These are phyloP conservation scores for Phoenicopterus ruber DNA, from an alignment of 2,113 vertebrate species.

Conservation along the genomic window DNA sequence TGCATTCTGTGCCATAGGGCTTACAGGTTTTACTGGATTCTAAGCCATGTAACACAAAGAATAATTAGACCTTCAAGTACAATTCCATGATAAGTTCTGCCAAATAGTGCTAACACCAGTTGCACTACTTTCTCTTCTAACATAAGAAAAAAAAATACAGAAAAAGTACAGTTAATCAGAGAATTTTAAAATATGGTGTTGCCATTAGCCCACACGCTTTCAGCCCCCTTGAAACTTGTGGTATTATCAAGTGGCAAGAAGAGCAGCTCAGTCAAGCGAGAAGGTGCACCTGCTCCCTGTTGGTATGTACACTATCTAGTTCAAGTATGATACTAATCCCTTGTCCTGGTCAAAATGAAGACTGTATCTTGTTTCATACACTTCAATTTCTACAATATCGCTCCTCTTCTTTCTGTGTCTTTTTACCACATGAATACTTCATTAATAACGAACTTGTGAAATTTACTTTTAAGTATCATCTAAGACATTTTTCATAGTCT, in stretches of 20 bases:
- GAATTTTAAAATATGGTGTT: neutral
- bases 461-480: neutral
- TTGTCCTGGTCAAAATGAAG: slow-evolving; percentile 16
- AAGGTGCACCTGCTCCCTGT: slow-evolving; percentile 30
- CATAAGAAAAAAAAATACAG: neutral
- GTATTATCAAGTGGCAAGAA: slow-evolving; percentile 14
- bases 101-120: neutral
- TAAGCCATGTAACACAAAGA: neutral
- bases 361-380: slow-evolving; percentile 13
- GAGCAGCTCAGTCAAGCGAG: neutral
- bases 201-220: neutral
- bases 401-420: neutral
- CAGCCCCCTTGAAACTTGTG: neutral
- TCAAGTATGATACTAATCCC: slow-evolving; percentile 50
- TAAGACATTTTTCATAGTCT: neutral
- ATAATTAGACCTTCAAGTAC: neutral
- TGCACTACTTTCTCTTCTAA: neutral
- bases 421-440: neutral
- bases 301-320: slow-evolving; percentile 44
- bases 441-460: neutral
- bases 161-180: neutral
- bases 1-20: neutral
- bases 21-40: neutral
- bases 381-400: neutral
- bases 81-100: neutral